These are phyloP conservation scores for Sceloporus tristichus DNA, from an alignment of 2,113 vertebrate species.

Conservation along the genomic window DNA sequence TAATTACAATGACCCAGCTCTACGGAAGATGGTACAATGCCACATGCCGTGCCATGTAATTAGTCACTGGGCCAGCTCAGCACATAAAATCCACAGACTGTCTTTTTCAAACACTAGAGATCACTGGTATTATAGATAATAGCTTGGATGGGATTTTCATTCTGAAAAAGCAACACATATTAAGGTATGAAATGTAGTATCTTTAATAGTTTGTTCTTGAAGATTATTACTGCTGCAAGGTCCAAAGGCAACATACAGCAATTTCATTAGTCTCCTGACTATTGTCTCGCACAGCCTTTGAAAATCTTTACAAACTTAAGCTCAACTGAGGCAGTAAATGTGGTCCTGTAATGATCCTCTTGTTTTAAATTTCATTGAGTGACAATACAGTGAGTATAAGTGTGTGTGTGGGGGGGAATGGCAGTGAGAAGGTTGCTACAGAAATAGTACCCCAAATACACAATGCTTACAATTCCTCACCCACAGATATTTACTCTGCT, in stretches of 20 bases:
- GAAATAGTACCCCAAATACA: constrained; percentile 15
- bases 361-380: constrained; percentile 55
- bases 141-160: constrained; percentile 50
- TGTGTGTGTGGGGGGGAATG: no score
- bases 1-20: neutral
- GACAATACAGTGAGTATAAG: constrained; percentile 50
- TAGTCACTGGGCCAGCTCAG: constrained; percentile 33
- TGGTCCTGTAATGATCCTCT: constrained; percentile 60
- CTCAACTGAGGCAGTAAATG: constrained; percentile 64
- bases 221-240: constrained; percentile 39
- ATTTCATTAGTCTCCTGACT: constrained; percentile 65
- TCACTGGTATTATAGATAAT: constrained; percentile 37
- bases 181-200: constrained; percentile 34
- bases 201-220: constrained; percentile 38
- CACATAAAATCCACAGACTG: constrained; percentile 1
- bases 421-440: constrained; percentile 20
- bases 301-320: constrained; percentile 66
- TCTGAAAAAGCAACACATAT: constrained; percentile 46
- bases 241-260: constrained; percentile 65
- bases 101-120: constrained; percentile 44
- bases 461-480: constrained; percentile 1
- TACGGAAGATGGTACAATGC: constrained; percentile 42
- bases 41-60: constrained; percentile 46
- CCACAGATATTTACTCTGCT: accelerated
- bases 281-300: constrained; percentile 61